Percentiles rank a stretch among this genome's conserved stretches.
Evolutionary conservation across 2,888 invertebrate genomes (phyloP).

Genomic region (Spialia ferax): DNA sequence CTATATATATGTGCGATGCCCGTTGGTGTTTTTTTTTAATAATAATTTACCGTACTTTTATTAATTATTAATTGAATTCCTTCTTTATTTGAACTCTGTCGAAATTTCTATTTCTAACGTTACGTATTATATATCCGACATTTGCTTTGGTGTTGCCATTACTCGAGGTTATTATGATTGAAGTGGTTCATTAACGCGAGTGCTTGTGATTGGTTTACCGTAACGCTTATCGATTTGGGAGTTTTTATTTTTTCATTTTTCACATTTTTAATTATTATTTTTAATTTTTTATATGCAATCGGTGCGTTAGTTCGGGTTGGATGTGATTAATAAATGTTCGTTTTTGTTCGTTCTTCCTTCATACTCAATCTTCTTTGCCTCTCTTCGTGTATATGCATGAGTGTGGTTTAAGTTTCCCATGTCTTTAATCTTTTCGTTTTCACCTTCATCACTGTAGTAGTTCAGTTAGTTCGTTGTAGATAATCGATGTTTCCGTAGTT

Average conservation of each 20-base stretch:
- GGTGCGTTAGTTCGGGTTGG: slow-evolving; percentile 72
- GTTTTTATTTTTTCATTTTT: slow-evolving; percentile 30
- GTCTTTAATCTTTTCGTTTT: slow-evolving; percentile 50
- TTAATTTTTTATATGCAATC: slow-evolving; percentile 42
- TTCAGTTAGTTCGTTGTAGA: slow-evolving; percentile 41
- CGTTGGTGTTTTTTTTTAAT: slow-evolving; percentile 27
- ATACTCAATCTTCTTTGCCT: slow-evolving; percentile 49
- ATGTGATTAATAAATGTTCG: slow-evolving; percentile 59
- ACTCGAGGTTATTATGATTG: slow-evolving; percentile 54
- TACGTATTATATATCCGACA: slow-evolving; percentile 80
- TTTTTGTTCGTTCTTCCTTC: slow-evolving; percentile 48
- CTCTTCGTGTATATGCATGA: slow-evolving; percentile 80
- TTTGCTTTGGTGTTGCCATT: slow-evolving; percentile 83
- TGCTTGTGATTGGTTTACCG: slow-evolving; percentile 86
- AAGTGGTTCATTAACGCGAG: slow-evolving; percentile 48
- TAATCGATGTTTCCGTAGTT: slow-evolving; percentile 18
- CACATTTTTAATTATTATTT: not conserved
- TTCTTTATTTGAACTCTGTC: slow-evolving; percentile 41
- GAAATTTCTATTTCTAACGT: slow-evolving; percentile 46
- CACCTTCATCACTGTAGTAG: slow-evolving; percentile 58
- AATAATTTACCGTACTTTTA: not conserved
- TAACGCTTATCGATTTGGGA: slow-evolving; percentile 70
- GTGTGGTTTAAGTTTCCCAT: slow-evolving; percentile 76
- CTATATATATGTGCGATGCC: slow-evolving; percentile 34
- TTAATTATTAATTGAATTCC: slow-evolving; percentile 27